Conservation (phyloP, 2,797 vertebrate species). For the Stomatorhinus walkeri region DNA sequence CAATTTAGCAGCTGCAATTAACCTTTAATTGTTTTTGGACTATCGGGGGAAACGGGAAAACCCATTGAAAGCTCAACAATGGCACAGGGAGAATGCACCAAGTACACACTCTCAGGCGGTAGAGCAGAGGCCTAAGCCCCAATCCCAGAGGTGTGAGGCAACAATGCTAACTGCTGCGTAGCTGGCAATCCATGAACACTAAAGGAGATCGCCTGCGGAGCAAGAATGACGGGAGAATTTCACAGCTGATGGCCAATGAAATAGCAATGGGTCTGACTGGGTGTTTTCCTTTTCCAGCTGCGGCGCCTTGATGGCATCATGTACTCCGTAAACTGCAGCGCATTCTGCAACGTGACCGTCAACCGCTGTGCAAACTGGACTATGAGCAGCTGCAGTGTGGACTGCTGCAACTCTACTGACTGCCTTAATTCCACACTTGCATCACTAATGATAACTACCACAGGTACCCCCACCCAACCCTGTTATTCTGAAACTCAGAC, state of each 20-base stretch:
- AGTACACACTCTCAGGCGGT: neutral
- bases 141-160: neutral
- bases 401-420: slow-evolving; percentile 53
- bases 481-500: neutral
- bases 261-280: neutral
- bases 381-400: slow-evolving; percentile 47
- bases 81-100: neutral
- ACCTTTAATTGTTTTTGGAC: neutral
- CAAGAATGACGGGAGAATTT: neutral
- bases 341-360: slow-evolving; percentile 35
- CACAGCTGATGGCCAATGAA: neutral
- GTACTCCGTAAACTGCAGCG: slow-evolving; percentile 56
- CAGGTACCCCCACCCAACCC: slow-evolving; percentile 40
- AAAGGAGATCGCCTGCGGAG: neutral
- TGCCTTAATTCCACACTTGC: slow-evolving; percentile 57
- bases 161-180: neutral
- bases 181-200: neutral
- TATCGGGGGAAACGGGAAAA: neutral
- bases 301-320: slow-evolving; percentile 37
- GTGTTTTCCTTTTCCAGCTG: slow-evolving; percentile 49
- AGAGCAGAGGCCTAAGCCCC: neutral
- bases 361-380: slow-evolving; percentile 35
- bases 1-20: neutral
- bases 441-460: slow-evolving; percentile 36
- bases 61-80: neutral